These are phyloP conservation scores for Helleia helle DNA, from an alignment of 2,888 invertebrate genomes.

Conservation along the genomic window DNA sequence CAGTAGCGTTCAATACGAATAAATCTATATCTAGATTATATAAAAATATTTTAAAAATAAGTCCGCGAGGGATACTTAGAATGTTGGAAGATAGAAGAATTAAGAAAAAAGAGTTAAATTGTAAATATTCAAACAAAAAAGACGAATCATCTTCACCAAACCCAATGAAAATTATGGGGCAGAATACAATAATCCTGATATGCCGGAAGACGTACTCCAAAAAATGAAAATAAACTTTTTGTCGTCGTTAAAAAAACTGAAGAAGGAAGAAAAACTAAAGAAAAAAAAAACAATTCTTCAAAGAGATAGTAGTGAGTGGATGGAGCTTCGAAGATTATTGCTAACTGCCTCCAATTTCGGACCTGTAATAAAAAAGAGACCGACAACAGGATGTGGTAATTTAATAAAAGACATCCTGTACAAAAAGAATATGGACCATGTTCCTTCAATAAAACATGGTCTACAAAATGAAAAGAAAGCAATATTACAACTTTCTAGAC, in stretches of 20 bases:
- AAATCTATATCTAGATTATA: too few species aligned
- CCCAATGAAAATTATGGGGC: too few species aligned
- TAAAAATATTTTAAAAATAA: too few species aligned
- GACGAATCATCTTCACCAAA: too few species aligned
- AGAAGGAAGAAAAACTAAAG: neutral
- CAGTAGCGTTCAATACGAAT: slow-evolving; percentile 8
- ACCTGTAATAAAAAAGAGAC: neutral
- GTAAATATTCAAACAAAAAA: too few species aligned
- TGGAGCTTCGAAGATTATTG: neutral
- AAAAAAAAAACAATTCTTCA: neutral
- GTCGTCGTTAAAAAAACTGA: neutral
- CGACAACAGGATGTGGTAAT: neutral
- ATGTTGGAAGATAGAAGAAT: too few species aligned
- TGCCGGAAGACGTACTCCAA: too few species aligned
- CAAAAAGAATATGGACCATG: neutral
- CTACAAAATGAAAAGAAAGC: slow-evolving; percentile 6
- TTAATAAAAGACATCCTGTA: neutral
- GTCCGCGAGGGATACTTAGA: too few species aligned
- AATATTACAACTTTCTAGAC: neutral
- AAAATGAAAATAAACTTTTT: too few species aligned
- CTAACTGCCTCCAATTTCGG: neutral
- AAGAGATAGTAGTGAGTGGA: neutral
- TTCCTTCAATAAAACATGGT: slow-evolving; percentile 4
- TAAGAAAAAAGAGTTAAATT: too few species aligned
- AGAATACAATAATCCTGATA: too few species aligned